A percentile compares a stretch with the other conserved stretches of the same genome.
Evolutionary conservation across 2,113 vertebrate species (phyloP).

Genomic region (Trogon surrucura): DNA sequence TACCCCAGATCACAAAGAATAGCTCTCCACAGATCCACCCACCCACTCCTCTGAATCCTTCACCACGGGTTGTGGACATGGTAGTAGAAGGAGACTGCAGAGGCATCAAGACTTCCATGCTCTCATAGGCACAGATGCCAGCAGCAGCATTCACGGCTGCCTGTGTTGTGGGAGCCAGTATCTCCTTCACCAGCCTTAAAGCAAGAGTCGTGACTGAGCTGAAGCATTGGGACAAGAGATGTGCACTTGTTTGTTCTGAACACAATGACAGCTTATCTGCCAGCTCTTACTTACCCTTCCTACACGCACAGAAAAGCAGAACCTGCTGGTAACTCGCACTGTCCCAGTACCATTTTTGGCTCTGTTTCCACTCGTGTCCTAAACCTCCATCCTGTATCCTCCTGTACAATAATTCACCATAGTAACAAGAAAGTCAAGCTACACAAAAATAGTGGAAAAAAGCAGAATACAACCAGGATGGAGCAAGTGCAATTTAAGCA

Average conservation of each 20-base stretch:
- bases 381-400: not conserved
- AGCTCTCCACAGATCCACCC: not conserved
- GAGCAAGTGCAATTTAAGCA: not conserved
- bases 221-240: not conserved
- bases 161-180: not conserved
- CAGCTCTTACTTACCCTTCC: not conserved
- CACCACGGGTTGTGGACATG: rapidly evolving
- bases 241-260: not conserved
- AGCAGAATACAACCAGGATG: not conserved
- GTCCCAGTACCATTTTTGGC: not conserved
- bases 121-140: not conserved
- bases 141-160: not conserved
- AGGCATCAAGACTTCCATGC: not conserved
- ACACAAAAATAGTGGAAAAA: not conserved
- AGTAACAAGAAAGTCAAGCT: conserved; percentile 19
- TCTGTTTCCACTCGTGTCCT: not conserved
- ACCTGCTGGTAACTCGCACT: not conserved
- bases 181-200: not conserved
- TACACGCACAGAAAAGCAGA: not conserved
- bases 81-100: not conserved
- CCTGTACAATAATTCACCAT: conserved; percentile 6
- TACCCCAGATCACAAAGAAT: not conserved
- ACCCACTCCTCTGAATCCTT: not conserved
- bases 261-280: not conserved
- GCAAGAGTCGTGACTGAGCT: not conserved